Evolutionary conservation across 2,888 invertebrate species (phyloP).

Genomic region (Uloborus plumipes): DNA sequence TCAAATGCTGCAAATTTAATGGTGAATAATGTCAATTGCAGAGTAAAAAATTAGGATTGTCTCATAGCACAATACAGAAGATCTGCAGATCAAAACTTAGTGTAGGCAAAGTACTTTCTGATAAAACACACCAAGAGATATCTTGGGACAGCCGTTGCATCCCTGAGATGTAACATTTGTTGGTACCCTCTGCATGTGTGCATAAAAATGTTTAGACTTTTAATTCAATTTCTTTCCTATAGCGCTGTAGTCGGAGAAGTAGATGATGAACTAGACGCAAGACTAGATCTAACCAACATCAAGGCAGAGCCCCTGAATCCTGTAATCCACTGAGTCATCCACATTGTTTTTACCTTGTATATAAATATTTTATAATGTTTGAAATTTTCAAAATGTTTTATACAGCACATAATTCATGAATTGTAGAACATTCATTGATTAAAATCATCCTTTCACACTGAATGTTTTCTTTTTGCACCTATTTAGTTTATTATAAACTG

Average conservation of each 20-base stretch:
- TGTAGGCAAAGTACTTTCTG: no score
- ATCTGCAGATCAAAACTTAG: no score
- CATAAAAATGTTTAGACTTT: no score
- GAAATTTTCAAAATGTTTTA: background rate
- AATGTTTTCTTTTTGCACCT: background rate
- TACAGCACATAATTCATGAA: background rate
- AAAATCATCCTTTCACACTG: background rate
- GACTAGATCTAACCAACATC: conserved; percentile 74
- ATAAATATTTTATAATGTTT: conserved; percentile 22
- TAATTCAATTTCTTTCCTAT: conserved; percentile 69
- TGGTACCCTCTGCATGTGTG: no score
- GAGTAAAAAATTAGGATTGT: no score
- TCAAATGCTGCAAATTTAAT: no score
- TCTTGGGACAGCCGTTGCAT: no score
- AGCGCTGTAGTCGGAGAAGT: conserved; percentile 77
- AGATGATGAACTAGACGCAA: conserved; percentile 75
- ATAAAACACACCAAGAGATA: no score
- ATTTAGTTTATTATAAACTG: no score
- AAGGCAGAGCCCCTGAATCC: conserved; percentile 74
- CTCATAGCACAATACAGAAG: no score
- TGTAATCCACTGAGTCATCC: conserved; percentile 64
- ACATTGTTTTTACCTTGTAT: conserved; percentile 39
- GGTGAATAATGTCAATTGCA: no score
- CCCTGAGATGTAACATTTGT: no score
- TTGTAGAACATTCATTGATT: background rate